These are phyloP conservation scores for Glaucidium brasilianum DNA, from an alignment of 2,113 vertebrate genomes.

Conservation along the genomic window DNA sequence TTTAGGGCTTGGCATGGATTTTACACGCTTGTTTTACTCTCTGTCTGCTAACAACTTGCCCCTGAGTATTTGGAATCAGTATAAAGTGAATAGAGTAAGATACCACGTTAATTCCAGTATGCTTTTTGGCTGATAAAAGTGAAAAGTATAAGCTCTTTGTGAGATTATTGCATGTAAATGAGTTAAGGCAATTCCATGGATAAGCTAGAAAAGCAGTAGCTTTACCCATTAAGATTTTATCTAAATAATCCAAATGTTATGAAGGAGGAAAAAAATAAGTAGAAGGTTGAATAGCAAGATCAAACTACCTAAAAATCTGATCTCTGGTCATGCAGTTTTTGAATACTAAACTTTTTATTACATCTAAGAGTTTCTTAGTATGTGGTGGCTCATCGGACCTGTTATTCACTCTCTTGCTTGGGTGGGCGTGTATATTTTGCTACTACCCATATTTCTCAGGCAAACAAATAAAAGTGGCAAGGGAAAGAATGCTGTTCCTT, in stretches of 20 bases:
- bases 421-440: not conserved
- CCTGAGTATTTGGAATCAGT: slow-evolving; percentile 22
- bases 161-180: slow-evolving; percentile 4
- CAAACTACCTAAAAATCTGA: not conserved
- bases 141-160: not conserved
- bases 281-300: not conserved
- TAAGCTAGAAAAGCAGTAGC: not conserved
- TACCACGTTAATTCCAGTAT: slow-evolving; percentile 21
- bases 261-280: not conserved
- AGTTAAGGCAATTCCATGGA: not conserved
- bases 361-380: not conserved
- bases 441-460: not conserved
- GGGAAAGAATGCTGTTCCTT: not conserved
- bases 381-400: not conserved
- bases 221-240: slow-evolving; percentile 21
- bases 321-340: not conserved
- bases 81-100: slow-evolving; percentile 8
- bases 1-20: not conserved
- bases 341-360: not conserved
- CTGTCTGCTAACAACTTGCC: not conserved
- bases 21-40: not conserved
- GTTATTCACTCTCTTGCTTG: not conserved
- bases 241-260: not conserved
- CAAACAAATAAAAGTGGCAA: not conserved
- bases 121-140: slow-evolving; percentile 47